phyloP scores from a whole-genome alignment of 2,888 invertebrate genomes.

The Helobdella robusta region DNA sequence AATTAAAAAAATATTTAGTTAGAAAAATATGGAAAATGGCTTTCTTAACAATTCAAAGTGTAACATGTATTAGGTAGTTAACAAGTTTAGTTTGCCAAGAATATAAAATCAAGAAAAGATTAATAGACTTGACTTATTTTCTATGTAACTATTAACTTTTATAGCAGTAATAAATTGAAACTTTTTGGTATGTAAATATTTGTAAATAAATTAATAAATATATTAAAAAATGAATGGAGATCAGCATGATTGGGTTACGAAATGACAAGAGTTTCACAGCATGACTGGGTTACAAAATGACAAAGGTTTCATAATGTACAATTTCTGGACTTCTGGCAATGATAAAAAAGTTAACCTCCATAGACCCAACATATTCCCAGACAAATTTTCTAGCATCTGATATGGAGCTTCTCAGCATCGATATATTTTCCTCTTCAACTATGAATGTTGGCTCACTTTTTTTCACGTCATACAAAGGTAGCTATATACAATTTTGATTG shows the following conservation, averaged over 20 bases:
- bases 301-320: no score
- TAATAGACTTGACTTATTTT: no score
- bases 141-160: not conserved
- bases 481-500: constrained; percentile 5
- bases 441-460: not conserved
- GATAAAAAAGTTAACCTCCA: not conserved
- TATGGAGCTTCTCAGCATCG: not conserved
- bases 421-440: constrained; percentile 12
- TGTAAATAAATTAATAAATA: not conserved
- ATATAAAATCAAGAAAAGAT: no score
- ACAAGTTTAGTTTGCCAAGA: no score
- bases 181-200: not conserved
- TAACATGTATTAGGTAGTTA: no score
- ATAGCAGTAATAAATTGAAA: not conserved
- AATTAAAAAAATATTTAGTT: no score
- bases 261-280: no score
- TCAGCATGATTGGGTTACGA: no score
- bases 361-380: constrained; percentile 9
- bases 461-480: constrained; percentile 5
- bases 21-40: no score
- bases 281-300: no score
- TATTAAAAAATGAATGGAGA: constrained; percentile 3
- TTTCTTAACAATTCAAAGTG: no score
- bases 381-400: not conserved
- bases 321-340: no score